Evolutionary conservation across 2,113 vertebrate species (phyloP), one percentile per base, ranked within the genome.

Genomic region (Ceyx melanurus): DNA sequence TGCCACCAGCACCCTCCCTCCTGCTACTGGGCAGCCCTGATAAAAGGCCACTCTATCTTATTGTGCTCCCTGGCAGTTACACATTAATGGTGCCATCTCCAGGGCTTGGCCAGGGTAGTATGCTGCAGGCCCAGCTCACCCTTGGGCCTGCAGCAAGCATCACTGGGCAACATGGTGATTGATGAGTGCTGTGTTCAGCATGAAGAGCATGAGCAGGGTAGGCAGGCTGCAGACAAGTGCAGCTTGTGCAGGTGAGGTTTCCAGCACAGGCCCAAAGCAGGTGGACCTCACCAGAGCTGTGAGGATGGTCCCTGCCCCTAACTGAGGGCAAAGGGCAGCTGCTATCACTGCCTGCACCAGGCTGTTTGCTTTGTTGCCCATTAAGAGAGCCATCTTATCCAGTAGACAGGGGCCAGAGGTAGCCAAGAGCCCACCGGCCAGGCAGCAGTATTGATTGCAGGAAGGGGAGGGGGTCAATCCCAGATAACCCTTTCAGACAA

Each of bases 401-500:
- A 0, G 50, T 2, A 3, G 71, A 71, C 58, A 73, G 85, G 66
- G 87, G 58, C 87, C 62, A 13, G 77, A 9, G 2, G 54, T 2
- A 3, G 85, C 50, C 64, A 72, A 72, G 78, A 65, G 33, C 37
- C 67, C 1, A 1, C 42, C 88, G 88, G 67, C 72, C 79, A 35
- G 75, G 82, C 60, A 61, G 43, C 26, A 43, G 33, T 72, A 95
- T 95, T 2, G 67, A 95, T 95, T 4, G 2, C 0, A 4, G 85
- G 72, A 74, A 92, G 56, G 56, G 93, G 26, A 88, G 31, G 64
- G 53, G 31, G 37, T 62, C 37, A 11, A 23, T 20, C 78, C 31
- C 67, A 94, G 95, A 94, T 96, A 96, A 96, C 88, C 67, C 46
- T n/a, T 61, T 58, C 71, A 95, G 93, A 96, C 51, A 92, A 82